Evolutionary conservation across 2,888 invertebrate species (phyloP), one percentile per base, ranked within the genome.

Genomic region (Chaetogeoica ovagalla): DNA sequence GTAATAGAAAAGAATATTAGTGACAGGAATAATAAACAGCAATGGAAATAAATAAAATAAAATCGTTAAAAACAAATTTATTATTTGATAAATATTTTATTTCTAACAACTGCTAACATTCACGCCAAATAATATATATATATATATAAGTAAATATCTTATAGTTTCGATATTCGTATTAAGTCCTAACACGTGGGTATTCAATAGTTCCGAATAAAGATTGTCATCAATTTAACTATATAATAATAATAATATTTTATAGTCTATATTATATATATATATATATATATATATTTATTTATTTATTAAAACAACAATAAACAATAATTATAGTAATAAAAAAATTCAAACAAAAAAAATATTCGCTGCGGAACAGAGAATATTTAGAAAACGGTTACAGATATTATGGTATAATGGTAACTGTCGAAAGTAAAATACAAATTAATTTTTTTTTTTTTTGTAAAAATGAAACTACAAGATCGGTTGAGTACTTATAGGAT

Each of bases 211-310:
- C 21, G 52, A 62, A 19, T 37, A 70, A 48, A 77, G 77, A 77
- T 77, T 77, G 77, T 77, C 77, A 77, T 62, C 15, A 62, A 69
- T 69, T 62, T 69, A 70, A 77, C 62, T 60, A 60, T 76, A 68
- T 23, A 73, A 68, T 23, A 73, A 30, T 68, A 75, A 66, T 63
- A 75, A 66, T 63, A 63, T 52, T n/a, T 52, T 55, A 73, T 43
- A 43, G 43, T 52, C 43, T n/a, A n/a, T n/a, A n/a, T n/a, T n/a
- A 52, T 43, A 2, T 11, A 11, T 43, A 17, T 63, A 48, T 73
- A 48, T 52, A 30, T 52, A 65, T 52, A 30, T 52, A 65, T n/a
- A 52, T 43, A 2, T 11, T 1, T 43, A 17, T 63, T 30, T 73
- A 48, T 52, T n/a, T 52, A 65, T 55, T 37, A 65, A 55, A 63